Base-by-base conservation (phyloP, 1,140 invertebrate species). In the Listronotus bonariensis region DNA sequence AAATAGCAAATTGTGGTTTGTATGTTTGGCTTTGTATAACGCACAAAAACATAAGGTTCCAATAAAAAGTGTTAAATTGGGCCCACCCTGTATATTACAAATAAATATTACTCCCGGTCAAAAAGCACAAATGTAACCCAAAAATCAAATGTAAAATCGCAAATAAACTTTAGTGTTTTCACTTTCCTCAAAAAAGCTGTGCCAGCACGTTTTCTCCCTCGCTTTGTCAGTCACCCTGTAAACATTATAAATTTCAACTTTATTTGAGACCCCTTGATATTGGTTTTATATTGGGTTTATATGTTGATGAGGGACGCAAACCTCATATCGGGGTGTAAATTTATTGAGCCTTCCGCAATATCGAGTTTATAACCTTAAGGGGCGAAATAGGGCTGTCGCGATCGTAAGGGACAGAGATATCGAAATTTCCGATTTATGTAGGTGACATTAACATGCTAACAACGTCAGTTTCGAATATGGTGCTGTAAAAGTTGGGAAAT, bases 231-330 rank as follows among this genome's bases (percentile, higher is more conserved):
- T 42, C 40, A 45, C 54, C 31, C 14, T 26, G 10, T 10, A 46
- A 48, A 48, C 15, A 58, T 46, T 48, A 12, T 20, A 36, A 58
- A 58, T 46, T 58, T 58, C 26, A 58, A 58, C 48, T 58, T 46
- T 58, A 46, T 48, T 36, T 3, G 10, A 15, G 31, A 36, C 42
- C 56, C 42, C 34, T 12, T 42, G 34, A 58, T 58, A 58, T 58
- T 48, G 56, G 56, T 58, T 58, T 48, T 58, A 40, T 58, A 58
- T 58, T 58, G 56, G 17, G 56, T 58, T 58, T 58, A 58, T 58
- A 58, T 48, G 56, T 58, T 58, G 56, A 58, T 58, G 56, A 48
- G 56, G 45, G 56, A 48, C 43, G 43, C 43, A 36, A 42, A 38
- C 42, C 41, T 43, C 56, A 58, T 58, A 42, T 58, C 34, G 26